Evolutionary conservation across 2,797 vertebrate genomes (phyloP), one percentile per base, ranked within the genome.

Genomic region (Bucorvus abyssinicus): DNA sequence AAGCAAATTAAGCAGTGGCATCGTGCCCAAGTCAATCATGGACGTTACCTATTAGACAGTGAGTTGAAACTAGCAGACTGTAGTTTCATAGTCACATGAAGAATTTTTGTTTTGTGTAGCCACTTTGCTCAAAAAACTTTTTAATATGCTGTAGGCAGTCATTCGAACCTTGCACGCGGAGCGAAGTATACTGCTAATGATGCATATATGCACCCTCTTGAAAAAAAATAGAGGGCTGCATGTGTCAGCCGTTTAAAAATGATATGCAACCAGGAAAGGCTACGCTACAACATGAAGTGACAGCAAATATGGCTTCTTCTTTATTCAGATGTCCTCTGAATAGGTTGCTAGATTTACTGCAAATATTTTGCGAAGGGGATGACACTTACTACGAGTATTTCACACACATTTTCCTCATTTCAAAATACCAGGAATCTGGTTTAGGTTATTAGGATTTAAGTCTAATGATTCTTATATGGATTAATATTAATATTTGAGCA

Each of bases 1-100:
- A 96, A 97, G 86, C 94, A 97, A 98, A 97, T 95, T 87, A 96
- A 94, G 84, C 88, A 83, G 75, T 96, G 93, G 92, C 89, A 94
- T 88, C 40, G 4, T 94, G 94, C 90, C 96, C 75, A 95, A 95
- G 97, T 96, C 95, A 97, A 87, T 97, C 95, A 92, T 38, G 94
- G 93, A 96, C 64, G 81, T 95, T 90, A 96, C 53, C 87, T 93
- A 96, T 97, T 81, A 94, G 95, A 97, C 32, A 94, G 78, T n/a
- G 84, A 96, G 94, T 74, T 94, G 84, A 90, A 97, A 88, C 74
- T 93, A 91, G 83, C 84, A 91, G 95, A 84, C 63, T 52, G 21
- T 34, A 77, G 85, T 87, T 78, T 67, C 94, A 79, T 30, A 90
- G 74, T 65, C 57, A 87, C 20, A 87, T 32, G 82, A 93, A 95